These are phyloP conservation scores for Sebastes flavidus DNA, from an alignment of 2,797 vertebrate genomes.

Conservation along the genomic window DNA sequence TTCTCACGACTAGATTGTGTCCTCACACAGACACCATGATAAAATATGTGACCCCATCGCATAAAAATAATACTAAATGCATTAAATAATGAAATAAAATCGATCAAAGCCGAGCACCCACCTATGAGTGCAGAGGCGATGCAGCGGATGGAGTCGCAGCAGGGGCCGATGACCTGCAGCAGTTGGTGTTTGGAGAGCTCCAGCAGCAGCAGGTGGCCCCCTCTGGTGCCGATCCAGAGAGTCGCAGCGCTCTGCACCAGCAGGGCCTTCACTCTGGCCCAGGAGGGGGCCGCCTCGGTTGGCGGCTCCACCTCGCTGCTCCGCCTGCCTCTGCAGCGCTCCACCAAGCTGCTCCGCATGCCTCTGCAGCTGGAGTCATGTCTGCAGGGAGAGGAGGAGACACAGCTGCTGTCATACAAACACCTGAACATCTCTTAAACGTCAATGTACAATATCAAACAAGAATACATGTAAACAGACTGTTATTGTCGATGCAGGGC, in stretches of 20 bases:
- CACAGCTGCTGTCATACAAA: background rate
- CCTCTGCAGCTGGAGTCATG: slow-evolving; percentile 69
- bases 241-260: slow-evolving; percentile 89
- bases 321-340: slow-evolving; percentile 65
- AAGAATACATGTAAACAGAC: no score
- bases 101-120: slow-evolving; percentile 36
- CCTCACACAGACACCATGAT: background rate
- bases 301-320: slow-evolving; percentile 51
- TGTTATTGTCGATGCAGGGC: no score
- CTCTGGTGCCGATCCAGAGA: slow-evolving; percentile 93
- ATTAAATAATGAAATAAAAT: background rate
- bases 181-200: slow-evolving; percentile 88
- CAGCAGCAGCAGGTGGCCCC: slow-evolving; percentile 90
- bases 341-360: slow-evolving; percentile 60
- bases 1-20: background rate
- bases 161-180: slow-evolving; percentile 83
- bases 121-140: slow-evolving; percentile 85
- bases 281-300: slow-evolving; percentile 68
- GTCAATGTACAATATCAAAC: no score
- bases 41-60: no score
- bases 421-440: background rate
- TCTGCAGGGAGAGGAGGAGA: slow-evolving; percentile 55
- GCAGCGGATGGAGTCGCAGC: slow-evolving; percentile 86
- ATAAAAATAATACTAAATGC: background rate
- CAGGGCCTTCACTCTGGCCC: slow-evolving; percentile 89